Evolutionary conservation across 2,113 vertebrate species (phyloP).

Genomic region (Psettodes erumei): DNA sequence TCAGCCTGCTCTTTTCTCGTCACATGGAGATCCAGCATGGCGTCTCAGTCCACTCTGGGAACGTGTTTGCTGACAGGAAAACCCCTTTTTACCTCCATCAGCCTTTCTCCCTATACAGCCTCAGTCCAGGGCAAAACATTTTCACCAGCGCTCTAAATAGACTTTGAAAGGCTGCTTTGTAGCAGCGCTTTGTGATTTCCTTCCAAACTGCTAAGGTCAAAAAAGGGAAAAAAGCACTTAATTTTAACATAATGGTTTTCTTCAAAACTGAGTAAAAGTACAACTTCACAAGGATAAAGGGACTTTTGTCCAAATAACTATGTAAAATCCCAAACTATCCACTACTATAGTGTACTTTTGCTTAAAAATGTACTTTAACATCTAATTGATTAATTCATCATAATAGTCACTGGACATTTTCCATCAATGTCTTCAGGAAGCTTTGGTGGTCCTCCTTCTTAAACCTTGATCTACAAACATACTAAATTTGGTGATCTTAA

Average conservation of each 20-base stretch:
- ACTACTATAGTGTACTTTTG: too few relatives aligned
- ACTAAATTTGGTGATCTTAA: not conserved
- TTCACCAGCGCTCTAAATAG: not conserved
- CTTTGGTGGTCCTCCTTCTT: too few relatives aligned
- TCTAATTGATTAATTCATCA: not conserved
- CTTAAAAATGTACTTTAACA: not conserved
- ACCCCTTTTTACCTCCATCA: not conserved
- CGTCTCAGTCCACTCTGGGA: not conserved
- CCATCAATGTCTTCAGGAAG: not conserved
- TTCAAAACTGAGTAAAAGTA: not conserved
- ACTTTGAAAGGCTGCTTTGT: not conserved
- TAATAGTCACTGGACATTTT: not conserved
- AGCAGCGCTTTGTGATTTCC: not conserved
- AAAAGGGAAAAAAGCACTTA: not conserved
- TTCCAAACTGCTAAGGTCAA: not conserved
- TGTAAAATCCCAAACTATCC: not conserved
- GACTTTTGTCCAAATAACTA: too few relatives aligned
- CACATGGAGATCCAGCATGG: conserved; percentile 16
- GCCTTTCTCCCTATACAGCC: not conserved
- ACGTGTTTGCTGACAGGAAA: not conserved
- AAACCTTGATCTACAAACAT: too few relatives aligned
- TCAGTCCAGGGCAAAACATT: not conserved
- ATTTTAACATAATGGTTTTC: too few relatives aligned
- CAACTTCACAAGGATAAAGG: too few relatives aligned
- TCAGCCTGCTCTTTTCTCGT: not conserved